phyloP scores from a whole-genome alignment of 2,888 invertebrate genomes.

The Chouioia cunea region DNA sequence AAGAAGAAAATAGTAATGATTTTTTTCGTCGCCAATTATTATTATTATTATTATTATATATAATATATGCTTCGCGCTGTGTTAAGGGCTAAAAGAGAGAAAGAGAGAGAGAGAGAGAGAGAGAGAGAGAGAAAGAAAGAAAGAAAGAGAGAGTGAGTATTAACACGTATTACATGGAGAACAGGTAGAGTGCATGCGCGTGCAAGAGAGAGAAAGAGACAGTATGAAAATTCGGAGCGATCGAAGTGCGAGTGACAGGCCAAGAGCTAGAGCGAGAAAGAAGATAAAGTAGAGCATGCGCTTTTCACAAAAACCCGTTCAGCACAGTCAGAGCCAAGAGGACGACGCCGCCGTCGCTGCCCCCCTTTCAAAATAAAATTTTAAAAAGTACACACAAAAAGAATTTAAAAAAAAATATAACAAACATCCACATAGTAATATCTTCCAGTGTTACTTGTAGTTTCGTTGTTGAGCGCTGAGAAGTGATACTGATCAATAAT shows the following conservation, averaged over 20 bases:
- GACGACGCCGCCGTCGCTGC: constrained; percentile 41
- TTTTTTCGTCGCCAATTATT: constrained; percentile 43
- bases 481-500: constrained; percentile 67
- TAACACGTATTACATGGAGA: constrained; percentile 11
- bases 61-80: constrained; percentile 56
- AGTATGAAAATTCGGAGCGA: constrained; percentile 29
- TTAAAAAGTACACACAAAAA: constrained; percentile 47
- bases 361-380: neutral
- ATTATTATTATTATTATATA: no score
- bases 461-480: constrained; percentile 67
- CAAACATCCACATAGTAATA: constrained; percentile 55
- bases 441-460: constrained; percentile 68
- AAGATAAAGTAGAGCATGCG: constrained; percentile 29
- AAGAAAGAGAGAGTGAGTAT: constrained; percentile 36
- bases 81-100: constrained; percentile 56
- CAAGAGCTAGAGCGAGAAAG: constrained; percentile 21
- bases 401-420: constrained; percentile 47
- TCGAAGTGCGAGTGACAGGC: neutral
- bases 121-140: constrained; percentile 49
- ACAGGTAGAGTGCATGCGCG: constrained; percentile 47
- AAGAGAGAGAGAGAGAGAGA: constrained; percentile 49
- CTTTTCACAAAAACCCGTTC: constrained; percentile 36
- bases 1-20: no score
- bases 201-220: constrained; percentile 44
- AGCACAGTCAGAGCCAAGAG: constrained; percentile 29